Percentiles rank a stretch among this genome's conserved stretches.
phyloP scores from a whole-genome alignment of 2,888 invertebrate genomes.

The Eupeodes luniger region DNA sequence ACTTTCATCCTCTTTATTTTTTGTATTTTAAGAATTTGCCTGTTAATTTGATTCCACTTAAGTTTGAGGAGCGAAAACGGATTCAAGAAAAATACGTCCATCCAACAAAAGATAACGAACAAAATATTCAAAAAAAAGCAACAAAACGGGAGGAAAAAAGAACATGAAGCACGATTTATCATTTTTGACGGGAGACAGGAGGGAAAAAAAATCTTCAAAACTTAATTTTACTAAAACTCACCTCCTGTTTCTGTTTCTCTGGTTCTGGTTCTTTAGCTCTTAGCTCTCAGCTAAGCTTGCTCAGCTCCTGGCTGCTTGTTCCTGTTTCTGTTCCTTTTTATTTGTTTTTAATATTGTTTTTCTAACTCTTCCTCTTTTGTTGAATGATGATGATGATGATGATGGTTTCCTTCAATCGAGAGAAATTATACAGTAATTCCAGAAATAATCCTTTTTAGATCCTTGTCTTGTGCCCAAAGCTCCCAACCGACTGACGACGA shows the following conservation, averaged over 20 bases:
- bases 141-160: not conserved
- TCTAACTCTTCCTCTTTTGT: not conserved
- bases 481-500: no score
- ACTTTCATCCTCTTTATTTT: constrained; percentile 35
- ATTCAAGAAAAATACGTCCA: constrained; percentile 11
- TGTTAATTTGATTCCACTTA: constrained; percentile 50
- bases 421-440: constrained; percentile 38
- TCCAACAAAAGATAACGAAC: constrained; percentile 17
- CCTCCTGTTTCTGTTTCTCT: not conserved
- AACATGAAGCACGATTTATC: constrained; percentile 30
- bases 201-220: not conserved
- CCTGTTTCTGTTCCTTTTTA: not conserved
- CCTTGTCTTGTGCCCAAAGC: constrained; percentile 16
- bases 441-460: constrained; percentile 57
- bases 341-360: not conserved
- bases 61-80: constrained; percentile 20
- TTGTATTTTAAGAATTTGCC: constrained; percentile 45
- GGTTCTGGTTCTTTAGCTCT: no score
- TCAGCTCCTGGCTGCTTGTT: not conserved
- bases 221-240: constrained; percentile 27
- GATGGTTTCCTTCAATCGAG: not conserved
- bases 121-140: constrained; percentile 2
- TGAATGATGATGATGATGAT: not conserved
- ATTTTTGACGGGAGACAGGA: constrained; percentile 18
- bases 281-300: no score